Conservation (phyloP, 2,888 invertebrate genomes). For the Chironomus riparius region DNA sequence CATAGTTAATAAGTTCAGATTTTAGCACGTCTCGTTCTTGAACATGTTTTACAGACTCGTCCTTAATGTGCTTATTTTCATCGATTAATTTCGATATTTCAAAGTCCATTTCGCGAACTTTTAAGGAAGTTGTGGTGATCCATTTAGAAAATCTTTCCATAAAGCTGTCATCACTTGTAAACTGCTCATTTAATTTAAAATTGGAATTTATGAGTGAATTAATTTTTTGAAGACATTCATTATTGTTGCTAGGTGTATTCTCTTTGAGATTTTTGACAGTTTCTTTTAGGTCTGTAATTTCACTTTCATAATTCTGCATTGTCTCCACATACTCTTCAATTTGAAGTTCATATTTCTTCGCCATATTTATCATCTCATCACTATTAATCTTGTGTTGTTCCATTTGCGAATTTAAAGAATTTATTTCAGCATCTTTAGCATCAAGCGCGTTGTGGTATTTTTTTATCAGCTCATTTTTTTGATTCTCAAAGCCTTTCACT, state of each 20-base stretch:
- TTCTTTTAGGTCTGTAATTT: conserved; percentile 28
- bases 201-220: conserved; percentile 1
- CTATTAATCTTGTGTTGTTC: conserved; percentile 33
- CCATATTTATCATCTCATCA: conserved; percentile 31
- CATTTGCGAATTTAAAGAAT: conserved; percentile 33
- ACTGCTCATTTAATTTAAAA: neutral
- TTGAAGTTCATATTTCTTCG: conserved; percentile 28
- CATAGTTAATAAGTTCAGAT: conserved; percentile 11
- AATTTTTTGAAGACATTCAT: conserved; percentile 13
- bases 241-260: neutral
- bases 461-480: conserved; percentile 33
- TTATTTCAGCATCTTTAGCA: conserved; percentile 34
- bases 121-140: conserved; percentile 33
- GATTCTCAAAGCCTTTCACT: conserved; percentile 33
- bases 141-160: conserved; percentile 12
- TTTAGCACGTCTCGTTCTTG: conserved; percentile 2
- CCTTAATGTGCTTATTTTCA: conserved; percentile 31
- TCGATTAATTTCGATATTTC: conserved; percentile 40
- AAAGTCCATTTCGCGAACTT: conserved; percentile 37
- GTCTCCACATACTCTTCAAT: conserved; percentile 25
- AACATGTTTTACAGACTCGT: neutral
- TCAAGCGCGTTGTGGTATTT: conserved; percentile 33
- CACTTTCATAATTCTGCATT: conserved; percentile 26
- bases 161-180: conserved; percentile 9
- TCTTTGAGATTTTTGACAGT: conserved; percentile 28